These are phyloP conservation scores for Microcebus jonahi DNA, from an alignment of 2,113 vertebrate genomes.

Conservation along the genomic window DNA sequence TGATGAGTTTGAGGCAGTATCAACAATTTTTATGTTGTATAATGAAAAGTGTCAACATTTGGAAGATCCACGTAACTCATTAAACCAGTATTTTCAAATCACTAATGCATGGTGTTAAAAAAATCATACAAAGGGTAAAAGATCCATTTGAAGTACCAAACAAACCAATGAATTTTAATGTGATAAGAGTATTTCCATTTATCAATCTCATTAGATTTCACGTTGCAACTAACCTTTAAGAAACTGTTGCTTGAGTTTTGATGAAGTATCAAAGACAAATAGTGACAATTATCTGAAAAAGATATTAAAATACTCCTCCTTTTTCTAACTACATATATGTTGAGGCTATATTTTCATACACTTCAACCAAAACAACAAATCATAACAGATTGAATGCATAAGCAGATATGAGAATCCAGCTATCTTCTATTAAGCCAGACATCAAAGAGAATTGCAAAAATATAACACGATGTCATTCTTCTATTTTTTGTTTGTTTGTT, in stretches of 20 bases:
- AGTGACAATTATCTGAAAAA: slow-evolving; percentile 9
- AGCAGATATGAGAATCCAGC: not conserved
- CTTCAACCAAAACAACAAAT: slow-evolving; percentile 4
- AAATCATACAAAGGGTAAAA: not conserved
- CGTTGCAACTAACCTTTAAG: not conserved
- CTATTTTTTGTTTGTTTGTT: not conserved
- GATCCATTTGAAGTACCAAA: not conserved
- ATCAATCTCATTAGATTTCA: not conserved
- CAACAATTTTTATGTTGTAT: slow-evolving; percentile 33
- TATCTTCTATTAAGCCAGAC: not conserved
- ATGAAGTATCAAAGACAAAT: slow-evolving; percentile 18
- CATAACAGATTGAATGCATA: not conserved
- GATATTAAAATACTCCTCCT: not conserved
- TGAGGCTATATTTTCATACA: slow-evolving; percentile 22
- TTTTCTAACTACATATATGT: not conserved
- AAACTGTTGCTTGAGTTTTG: not conserved
- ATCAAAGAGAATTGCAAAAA: slow-evolving; percentile 4
- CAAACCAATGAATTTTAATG: not conserved
- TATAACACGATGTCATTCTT: not conserved
- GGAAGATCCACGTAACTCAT: not conserved
- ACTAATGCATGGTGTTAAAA: not conserved
- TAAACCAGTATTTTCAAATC: not conserved
- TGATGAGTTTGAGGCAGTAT: not conserved
- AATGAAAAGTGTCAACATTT: not conserved
- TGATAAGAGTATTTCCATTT: not conserved